These are phyloP conservation scores for Vandiemenella viatica DNA, from an alignment of 2,888 invertebrate genomes.

Conservation along the genomic window DNA sequence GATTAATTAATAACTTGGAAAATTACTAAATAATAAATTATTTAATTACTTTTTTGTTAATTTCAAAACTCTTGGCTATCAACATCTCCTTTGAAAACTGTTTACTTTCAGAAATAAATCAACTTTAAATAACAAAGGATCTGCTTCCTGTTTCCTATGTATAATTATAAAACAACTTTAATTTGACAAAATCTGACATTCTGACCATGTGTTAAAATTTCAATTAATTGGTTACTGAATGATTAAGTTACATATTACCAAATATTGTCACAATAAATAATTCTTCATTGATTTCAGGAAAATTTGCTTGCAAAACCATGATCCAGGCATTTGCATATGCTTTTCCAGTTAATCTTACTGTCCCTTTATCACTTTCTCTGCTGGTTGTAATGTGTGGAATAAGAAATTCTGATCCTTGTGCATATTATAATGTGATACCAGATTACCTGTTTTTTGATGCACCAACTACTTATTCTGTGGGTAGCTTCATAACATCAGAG, in stretches of 20 bases:
- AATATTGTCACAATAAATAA: not conserved
- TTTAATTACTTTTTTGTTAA: no score
- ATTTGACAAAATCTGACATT: no score
- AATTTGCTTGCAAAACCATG: slow-evolving; percentile 90
- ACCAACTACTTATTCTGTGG: slow-evolving; percentile 64
- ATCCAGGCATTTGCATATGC: slow-evolving; percentile 97
- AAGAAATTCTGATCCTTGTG: slow-evolving; percentile 72
- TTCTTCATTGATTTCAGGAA: slow-evolving; percentile 35
- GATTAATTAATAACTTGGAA: no score
- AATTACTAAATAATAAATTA: no score
- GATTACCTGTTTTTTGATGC: slow-evolving; percentile 86
- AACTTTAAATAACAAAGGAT: no score
- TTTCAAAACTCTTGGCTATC: no score
- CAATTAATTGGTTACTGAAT: not conserved
- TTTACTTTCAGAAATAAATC: no score
- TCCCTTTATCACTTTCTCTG: slow-evolving; percentile 76
- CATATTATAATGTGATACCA: slow-evolving; percentile 71
- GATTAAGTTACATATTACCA: not conserved
- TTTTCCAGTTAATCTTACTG: slow-evolving; percentile 84
- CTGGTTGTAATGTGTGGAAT: slow-evolving; percentile 80
- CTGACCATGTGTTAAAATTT: no score
- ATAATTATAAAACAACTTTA: no score
- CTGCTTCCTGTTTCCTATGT: no score
- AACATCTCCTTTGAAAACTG: no score
- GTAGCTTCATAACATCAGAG: slow-evolving; percentile 69